A percentile compares a stretch with the other conserved stretches of the same genome.
These are phyloP conservation scores for Pollenia angustigena DNA, from an alignment of 2,888 invertebrate genomes.

Conservation along the genomic window DNA sequence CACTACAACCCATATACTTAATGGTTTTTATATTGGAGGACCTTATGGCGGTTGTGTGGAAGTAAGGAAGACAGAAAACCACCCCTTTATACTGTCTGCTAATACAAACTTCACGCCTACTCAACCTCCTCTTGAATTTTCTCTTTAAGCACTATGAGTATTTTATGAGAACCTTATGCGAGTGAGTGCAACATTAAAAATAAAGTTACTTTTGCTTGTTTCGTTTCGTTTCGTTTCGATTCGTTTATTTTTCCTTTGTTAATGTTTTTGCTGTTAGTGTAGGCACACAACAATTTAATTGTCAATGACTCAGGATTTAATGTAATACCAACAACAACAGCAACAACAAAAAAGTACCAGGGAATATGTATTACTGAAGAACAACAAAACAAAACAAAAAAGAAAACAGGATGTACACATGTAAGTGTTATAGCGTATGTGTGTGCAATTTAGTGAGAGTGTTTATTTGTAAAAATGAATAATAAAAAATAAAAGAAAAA, in stretches of 20 bases:
- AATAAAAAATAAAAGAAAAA: not conserved
- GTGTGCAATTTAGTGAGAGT: not conserved
- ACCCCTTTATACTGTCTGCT: slow-evolving; percentile 39
- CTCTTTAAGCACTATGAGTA: slow-evolving; percentile 15
- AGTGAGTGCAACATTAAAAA: slow-evolving; percentile 47
- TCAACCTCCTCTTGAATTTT: slow-evolving; percentile 46
- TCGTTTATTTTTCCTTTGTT: slow-evolving; percentile 25
- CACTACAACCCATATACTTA: slow-evolving; percentile 43
- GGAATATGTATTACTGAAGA: not conserved
- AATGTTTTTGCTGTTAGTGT: slow-evolving; percentile 6
- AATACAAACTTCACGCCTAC: slow-evolving; percentile 51
- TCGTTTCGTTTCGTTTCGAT: not conserved
- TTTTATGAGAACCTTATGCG: slow-evolving; percentile 13
- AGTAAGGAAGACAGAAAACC: slow-evolving; percentile 22
- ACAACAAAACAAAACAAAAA: slow-evolving; percentile 1
- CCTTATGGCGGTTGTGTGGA: not conserved
- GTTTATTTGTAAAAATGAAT: slow-evolving; percentile 1
- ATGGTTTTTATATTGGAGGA: not conserved
- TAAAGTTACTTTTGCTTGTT: slow-evolving; percentile 27
- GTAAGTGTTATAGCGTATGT: slow-evolving; percentile 6
- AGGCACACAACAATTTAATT: slow-evolving; percentile 66
- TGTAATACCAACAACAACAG: slow-evolving; percentile 11
- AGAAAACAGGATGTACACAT: not conserved
- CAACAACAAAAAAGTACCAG: slow-evolving; percentile 8
- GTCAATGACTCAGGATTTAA: slow-evolving; percentile 64